Evolutionary conservation across 53 echinoderm and acorn worm species (phyloP).

Genomic region (Echinometra lucunter): DNA sequence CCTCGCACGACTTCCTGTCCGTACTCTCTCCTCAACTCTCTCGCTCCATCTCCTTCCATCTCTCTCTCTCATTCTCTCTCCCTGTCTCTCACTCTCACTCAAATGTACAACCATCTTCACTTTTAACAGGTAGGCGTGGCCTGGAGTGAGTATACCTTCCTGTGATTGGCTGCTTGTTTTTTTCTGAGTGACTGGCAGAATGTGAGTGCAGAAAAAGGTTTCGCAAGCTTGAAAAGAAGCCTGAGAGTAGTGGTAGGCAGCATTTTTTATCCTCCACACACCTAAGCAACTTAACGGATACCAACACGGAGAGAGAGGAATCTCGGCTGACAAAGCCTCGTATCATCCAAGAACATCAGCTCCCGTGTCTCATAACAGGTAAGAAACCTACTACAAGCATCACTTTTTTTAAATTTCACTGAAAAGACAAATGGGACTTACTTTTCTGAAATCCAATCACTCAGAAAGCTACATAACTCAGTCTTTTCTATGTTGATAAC

Average conservation of each 20-base stretch:
- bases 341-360: neutral
- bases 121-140: constrained; percentile 34
- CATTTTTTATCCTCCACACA: constrained; percentile 51
- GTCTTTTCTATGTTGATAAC: neutral
- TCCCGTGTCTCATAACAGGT: constrained; percentile 11
- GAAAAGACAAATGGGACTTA: neutral
- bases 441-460: neutral
- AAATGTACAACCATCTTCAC: constrained; percentile 9
- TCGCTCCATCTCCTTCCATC: neutral
- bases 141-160: constrained; percentile 3
- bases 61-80: constrained; percentile 12
- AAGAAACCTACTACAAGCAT: constrained; percentile 15
- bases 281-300: constrained; percentile 54
- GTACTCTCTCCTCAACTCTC: neutral
- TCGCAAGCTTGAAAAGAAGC: constrained; percentile 51
- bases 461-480: neutral
- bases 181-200: constrained; percentile 52
- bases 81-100: neutral
- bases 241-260: constrained; percentile 2
- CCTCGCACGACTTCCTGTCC: constrained; percentile 8
- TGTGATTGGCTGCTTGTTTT: constrained; percentile 58
- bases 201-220: constrained; percentile 23
- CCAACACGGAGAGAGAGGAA: constrained; percentile 41
- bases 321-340: constrained; percentile 56
- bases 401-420: neutral